Evolutionary conservation across 1,140 invertebrate genomes (phyloP).

Genomic region (Lepidurus arcticus): DNA sequence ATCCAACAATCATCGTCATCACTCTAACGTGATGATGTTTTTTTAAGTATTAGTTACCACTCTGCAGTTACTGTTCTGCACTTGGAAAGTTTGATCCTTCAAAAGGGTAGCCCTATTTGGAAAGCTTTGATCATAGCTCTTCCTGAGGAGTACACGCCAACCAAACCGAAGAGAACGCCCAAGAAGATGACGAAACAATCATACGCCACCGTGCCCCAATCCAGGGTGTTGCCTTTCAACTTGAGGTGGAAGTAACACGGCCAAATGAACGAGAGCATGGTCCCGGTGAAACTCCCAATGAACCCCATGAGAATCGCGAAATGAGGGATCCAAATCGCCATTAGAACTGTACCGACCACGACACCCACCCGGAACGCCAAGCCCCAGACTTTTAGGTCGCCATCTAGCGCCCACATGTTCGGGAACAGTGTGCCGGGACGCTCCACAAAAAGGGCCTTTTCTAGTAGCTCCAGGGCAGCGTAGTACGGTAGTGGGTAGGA

Average conservation of each 20-base stretch:
- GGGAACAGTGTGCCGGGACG: conserved; percentile 77
- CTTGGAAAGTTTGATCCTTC: conserved; percentile 42
- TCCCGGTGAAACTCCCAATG: conserved; percentile 93
- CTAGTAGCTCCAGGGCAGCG: conserved; percentile 90
- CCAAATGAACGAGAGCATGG: conserved; percentile 98
- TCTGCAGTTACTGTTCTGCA: too few species aligned
- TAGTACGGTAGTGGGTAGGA: conserved; percentile 98
- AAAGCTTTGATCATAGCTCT: conserved; percentile 83
- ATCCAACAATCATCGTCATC: not conserved
- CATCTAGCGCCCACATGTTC: conserved; percentile 85
- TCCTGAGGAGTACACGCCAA: conserved; percentile 92
- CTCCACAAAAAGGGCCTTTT: conserved; percentile 87
- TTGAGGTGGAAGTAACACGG: conserved; percentile 96
- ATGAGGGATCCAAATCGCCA: conserved; percentile 97
- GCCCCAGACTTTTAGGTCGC: conserved; percentile 91
- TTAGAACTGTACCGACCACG: conserved; percentile 85
- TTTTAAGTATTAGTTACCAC: not conserved
- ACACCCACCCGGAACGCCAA: conserved; percentile 80
- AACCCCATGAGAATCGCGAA: conserved; percentile 98
- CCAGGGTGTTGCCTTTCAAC: conserved; percentile 75
- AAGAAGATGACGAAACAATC: conserved; percentile 90
- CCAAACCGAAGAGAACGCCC: conserved; percentile 80
- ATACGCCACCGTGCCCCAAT: conserved; percentile 67
- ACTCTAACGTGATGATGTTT: not conserved
- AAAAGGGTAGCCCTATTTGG: conserved; percentile 84